Conservation (phyloP, 2,113 vertebrate genomes). For the Ciconia maguari region DNA sequence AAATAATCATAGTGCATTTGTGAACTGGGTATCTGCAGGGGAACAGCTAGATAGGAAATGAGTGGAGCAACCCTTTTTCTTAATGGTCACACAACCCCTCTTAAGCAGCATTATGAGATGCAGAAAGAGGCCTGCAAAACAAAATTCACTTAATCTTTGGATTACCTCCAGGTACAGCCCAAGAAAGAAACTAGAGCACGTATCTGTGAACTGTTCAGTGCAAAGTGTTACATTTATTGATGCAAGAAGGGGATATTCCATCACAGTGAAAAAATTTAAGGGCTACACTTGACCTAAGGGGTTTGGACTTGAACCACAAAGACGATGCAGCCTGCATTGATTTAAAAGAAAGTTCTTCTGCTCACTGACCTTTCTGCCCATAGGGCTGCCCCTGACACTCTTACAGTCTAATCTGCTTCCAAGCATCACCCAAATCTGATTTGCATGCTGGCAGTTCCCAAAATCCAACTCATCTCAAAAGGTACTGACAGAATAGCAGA, state of each 20-base stretch:
- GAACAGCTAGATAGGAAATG: background rate
- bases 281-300: background rate
- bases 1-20: background rate
- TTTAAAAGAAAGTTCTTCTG: conserved; percentile 10
- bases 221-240: background rate
- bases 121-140: background rate
- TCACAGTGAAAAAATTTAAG: background rate
- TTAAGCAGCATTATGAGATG: background rate
- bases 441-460: background rate
- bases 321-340: background rate
- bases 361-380: background rate
- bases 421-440: background rate
- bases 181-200: background rate
- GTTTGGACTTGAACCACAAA: background rate
- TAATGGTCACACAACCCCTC: background rate
- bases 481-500: background rate
- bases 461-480: background rate
- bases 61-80: background rate
- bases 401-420: background rate
- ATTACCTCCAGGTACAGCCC: background rate
- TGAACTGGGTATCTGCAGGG: background rate
- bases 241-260: background rate
- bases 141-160: background rate
- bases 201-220: background rate
- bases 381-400: background rate